phyloP scores from a whole-genome alignment of 1,140 invertebrate genomes.

The Venturia canescens region DNA sequence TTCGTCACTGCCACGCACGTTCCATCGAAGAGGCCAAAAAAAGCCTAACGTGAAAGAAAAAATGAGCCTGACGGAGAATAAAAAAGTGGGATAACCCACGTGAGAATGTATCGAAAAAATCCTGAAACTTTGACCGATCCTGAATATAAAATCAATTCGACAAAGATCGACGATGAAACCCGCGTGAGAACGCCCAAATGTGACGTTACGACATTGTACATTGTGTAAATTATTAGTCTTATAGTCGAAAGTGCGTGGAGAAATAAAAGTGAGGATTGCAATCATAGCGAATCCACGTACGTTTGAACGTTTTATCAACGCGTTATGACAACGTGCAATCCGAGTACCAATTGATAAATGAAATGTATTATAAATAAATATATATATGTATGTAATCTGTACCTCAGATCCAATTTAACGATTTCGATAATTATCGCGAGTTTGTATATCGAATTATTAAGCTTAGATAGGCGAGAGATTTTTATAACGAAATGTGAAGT shows the following conservation, averaged over 20 bases:
- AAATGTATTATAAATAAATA: constrained; percentile 13
- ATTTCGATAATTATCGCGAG: background rate
- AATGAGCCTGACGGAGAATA: background rate
- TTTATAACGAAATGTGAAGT: constrained; percentile 21
- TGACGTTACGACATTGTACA: background rate
- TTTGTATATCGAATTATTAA: background rate
- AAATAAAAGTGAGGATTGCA: background rate
- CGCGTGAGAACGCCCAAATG: constrained; percentile 16
- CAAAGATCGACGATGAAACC: background rate
- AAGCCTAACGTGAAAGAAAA: too few species aligned
- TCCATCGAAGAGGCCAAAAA: too few species aligned
- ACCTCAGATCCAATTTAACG: background rate
- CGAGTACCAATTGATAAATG: constrained; percentile 7
- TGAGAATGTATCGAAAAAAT: background rate
- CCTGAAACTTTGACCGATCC: background rate
- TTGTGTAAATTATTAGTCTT: constrained; percentile 27
- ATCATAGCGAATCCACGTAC: too few species aligned
- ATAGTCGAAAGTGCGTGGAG: background rate
- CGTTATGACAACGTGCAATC: background rate
- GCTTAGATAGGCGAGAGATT: constrained; percentile 9
- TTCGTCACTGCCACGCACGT: constrained; percentile 37
- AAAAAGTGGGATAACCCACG: background rate
- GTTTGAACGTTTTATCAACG: background rate
- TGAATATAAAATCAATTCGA: background rate
- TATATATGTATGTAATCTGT: background rate